Percentiles rank a stretch among this genome's conserved stretches.
Conservation (phyloP, 1,140 invertebrate species). For the Aricia agestis region DNA sequence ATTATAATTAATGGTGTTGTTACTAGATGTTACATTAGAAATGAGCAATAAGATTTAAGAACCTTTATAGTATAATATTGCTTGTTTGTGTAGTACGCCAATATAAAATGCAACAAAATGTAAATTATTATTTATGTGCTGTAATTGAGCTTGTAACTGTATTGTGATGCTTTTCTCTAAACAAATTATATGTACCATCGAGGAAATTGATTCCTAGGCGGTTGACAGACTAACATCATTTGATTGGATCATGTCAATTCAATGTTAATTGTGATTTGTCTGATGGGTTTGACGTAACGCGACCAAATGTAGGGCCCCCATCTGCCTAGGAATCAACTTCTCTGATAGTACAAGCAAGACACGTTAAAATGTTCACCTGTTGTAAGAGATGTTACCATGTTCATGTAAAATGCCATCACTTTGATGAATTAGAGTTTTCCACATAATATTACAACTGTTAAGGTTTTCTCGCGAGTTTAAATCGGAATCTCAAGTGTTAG, state of each 20-base stretch:
- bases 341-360: conserved; percentile 10
- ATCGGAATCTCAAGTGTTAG: conserved; percentile 61
- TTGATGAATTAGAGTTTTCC: conserved; percentile 24
- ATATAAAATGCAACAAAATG: conserved; percentile 18
- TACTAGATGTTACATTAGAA: conserved; percentile 9
- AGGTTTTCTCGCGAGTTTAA: conserved; percentile 45
- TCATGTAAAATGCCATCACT: conserved; percentile 28
- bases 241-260: no score
- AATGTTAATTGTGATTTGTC: no score
- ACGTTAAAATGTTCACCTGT: conserved; percentile 7
- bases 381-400: conserved; percentile 12
- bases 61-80: conserved; percentile 7
- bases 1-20: conserved; percentile 7
- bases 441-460: conserved; percentile 34
- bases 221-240: no score
- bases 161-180: conserved; percentile 15
- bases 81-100: conserved; percentile 20
- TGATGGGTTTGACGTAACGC: no score
- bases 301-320: no score
- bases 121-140: conserved; percentile 22
- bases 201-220: no score
- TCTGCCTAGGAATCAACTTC: no score
- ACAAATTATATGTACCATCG: not conserved
- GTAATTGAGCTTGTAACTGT: conserved; percentile 19
- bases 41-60: conserved; percentile 11